Evolutionary conservation across 2,888 invertebrate genomes (phyloP), one percentile per base, ranked within the genome.

Genomic region (Andricus curvator): DNA sequence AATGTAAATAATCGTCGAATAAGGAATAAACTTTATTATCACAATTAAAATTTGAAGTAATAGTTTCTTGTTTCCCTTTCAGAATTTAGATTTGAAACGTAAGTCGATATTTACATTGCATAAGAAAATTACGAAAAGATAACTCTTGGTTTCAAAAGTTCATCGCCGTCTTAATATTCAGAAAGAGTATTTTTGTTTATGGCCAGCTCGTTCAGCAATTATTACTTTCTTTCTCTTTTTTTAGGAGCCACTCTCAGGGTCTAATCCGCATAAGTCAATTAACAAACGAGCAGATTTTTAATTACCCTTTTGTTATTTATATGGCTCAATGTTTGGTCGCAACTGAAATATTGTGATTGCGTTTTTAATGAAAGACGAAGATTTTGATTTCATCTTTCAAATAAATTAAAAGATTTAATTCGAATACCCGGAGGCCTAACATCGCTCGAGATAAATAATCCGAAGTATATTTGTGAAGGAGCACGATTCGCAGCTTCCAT

Each of bases 391-490:
- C 25, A 25, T 62, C 25, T 62, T 67, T 37, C 2, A 65, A 37
- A n/a, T 17, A 11, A 20, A 25, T 33, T 17, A 51, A 74, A 51
- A 48, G 8, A 29, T 51, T 29, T 29, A 15, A 25, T 51, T 48
- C 15, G n/a, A 56, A 33, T 56, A 56, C 15, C n/a, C 17, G 17
- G 29, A 11, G 17, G 20, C 13, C 15, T 74, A 74, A 33, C n/a
- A 13, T 51, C n/a, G 2, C 51, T 56, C 4, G 33, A n/a, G 33
- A n/a, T 37, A 56, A 37, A 56, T 25, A 33, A n/a, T 56, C 51
- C 56, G 33, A 20, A 74, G 15, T 74, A 74, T 56, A 84, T 78
- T 82, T 81, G 65, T 70, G 37, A 67, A 67, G 62, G 77, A 79
- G 78, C 22, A 65, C 48, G 60, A 56, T 82, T 77, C 51, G 22